Percentiles rank a stretch among this genome's conserved stretches.
These are phyloP conservation scores for Macrostomum lignano DNA, from an alignment of 1,140 invertebrate genomes.

Conservation along the genomic window DNA sequence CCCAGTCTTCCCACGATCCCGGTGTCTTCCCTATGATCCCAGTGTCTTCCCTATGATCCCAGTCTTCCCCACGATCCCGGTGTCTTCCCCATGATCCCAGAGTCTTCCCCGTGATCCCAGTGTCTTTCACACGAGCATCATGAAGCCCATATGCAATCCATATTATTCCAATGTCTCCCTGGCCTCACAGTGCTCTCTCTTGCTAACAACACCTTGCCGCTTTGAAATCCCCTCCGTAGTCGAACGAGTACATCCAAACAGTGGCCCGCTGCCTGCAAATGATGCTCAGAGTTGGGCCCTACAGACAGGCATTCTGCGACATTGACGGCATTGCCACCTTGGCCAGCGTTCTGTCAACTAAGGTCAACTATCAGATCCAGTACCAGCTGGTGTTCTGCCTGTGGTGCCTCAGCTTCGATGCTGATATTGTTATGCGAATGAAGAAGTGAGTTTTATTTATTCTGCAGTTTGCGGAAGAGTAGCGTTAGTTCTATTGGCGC, in stretches of 20 bases:
- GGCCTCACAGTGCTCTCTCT: too few relatives aligned
- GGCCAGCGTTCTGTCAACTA: slow-evolving; percentile 42
- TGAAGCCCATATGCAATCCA: too few relatives aligned
- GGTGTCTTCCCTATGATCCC: too few relatives aligned
- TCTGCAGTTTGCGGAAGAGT: too few relatives aligned
- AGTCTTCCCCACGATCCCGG: too few relatives aligned
- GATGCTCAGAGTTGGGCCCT: slow-evolving; percentile 88
- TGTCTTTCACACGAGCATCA: neutral
- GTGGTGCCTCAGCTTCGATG: slow-evolving; percentile 92
- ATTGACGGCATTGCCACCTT: slow-evolving; percentile 81
- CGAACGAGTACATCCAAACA: slow-evolving; percentile 92
- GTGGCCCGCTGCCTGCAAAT: slow-evolving; percentile 91
- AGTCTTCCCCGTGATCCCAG: neutral
- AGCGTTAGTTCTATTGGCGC: too few relatives aligned
- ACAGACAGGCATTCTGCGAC: slow-evolving; percentile 69
- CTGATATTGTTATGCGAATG: slow-evolving; percentile 67
- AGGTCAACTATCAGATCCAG: slow-evolving; percentile 93
- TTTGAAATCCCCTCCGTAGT: too few relatives aligned
- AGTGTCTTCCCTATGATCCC: too few relatives aligned
- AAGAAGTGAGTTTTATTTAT: slow-evolving; percentile 39
- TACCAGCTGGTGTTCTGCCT: slow-evolving; percentile 93
- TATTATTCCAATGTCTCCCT: too few relatives aligned
- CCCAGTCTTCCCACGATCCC: too few relatives aligned
- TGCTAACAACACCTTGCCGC: too few relatives aligned
- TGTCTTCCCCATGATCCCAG: too few relatives aligned